Base-by-base conservation (phyloP, 2,888 invertebrate genomes). In the Drosophila nigricruria region DNA sequence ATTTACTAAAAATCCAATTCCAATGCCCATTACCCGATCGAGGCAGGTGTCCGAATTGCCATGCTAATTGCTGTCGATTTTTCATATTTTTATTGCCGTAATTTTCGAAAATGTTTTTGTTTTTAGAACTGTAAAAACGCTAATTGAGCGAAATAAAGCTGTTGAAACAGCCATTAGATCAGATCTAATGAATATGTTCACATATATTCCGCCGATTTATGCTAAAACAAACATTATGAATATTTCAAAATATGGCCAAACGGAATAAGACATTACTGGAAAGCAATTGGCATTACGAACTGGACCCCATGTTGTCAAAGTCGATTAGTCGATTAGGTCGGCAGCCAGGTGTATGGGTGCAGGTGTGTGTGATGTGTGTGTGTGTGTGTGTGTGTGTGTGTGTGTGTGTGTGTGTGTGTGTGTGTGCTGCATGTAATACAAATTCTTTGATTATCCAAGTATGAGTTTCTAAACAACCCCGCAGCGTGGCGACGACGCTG, bases 141-240 rank as follows among this genome's bases (percentile, higher is more conserved):
- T 88, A 76, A 88, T 88, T 79, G 83, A 79, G 88, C 82, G 57
- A 79, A 64, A 79, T 65, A 58, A 82, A 67, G 50, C 72, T 77
- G 89, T 76, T 67, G 77, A 67, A 67, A 70, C 45, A 62, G 52
- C 60, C 68, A 77, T 86, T 73, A 77, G 67, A 53, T 49, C 43
- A 5, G 10, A 6, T 5, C 30, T 54, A 67, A 61, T 65, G 62
- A 42, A 68, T 53, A 61, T 68, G 47, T 62, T 38, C 62, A 43
- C 38, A 42, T 45, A 58, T 68, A 30, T 27, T 58, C 47, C 20
- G 45, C 42, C 27, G n/a, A 61, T 60, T 57, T 53, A 83, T 81
- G 67, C 32, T 81, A 71, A 82, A 50, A 66, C 69, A 88, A 79
- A 85, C 64, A 70, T 79, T 69, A 66, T 69, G 77, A 76, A n/a